A percentile compares a stretch with the other conserved stretches of the same genome.
phyloP scores from a whole-genome alignment of 1,140 invertebrate species.

The Heliconius melpomene region DNA sequence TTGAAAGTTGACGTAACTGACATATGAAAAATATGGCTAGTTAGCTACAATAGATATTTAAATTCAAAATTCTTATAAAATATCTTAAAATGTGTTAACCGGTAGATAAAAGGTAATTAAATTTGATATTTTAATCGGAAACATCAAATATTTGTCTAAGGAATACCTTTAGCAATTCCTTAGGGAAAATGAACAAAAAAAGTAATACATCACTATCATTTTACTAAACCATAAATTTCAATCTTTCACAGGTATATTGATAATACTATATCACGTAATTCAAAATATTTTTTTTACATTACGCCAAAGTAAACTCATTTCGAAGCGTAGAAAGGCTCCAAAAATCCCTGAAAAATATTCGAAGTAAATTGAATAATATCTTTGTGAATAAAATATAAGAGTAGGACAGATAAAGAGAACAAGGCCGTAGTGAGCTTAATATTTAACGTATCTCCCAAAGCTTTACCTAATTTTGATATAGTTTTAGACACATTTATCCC shows the following conservation, averaged over 20 bases:
- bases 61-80: neutral
- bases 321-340: constrained; percentile 19
- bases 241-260: neutral
- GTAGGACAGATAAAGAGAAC: constrained; percentile 26
- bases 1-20: neutral
- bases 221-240: neutral
- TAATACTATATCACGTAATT: constrained; percentile 8
- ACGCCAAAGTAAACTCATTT: constrained; percentile 14
- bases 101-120: neutral
- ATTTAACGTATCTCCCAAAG: constrained; percentile 16
- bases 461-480: constrained; percentile 18
- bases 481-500: too few relatives aligned
- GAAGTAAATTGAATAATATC: constrained; percentile 25
- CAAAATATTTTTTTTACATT: constrained; percentile 14
- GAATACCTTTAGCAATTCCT: too few relatives aligned
- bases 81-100: neutral
- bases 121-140: neutral
- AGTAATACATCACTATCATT: neutral
- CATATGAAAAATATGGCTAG: neutral
- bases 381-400: constrained; percentile 33
- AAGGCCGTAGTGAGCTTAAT: constrained; percentile 19
- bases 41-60: neutral
- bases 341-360: constrained; percentile 22
- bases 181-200: neutral
- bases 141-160: too few relatives aligned